Conservation (phyloP, 2,797 vertebrate genomes). For the Psittacula echo region DNA sequence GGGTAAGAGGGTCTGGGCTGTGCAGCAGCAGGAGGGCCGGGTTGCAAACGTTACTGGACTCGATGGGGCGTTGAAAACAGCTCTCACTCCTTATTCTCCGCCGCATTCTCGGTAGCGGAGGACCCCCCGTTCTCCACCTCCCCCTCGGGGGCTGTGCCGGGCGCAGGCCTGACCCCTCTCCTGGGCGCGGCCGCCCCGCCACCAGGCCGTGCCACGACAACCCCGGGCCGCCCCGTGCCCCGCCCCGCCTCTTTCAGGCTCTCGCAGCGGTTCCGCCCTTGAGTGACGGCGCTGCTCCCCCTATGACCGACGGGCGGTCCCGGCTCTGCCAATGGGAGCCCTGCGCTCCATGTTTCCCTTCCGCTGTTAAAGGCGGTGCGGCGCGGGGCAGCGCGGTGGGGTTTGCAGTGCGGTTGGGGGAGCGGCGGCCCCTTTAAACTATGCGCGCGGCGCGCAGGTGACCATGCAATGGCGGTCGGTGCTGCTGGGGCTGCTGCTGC, state of each 20-base stretch:
- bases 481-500: constrained; percentile 89
- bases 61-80: background rate
- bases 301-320: background rate
- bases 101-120: no score
- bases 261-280: background rate
- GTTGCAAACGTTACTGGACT: background rate
- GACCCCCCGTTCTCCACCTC: background rate
- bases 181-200: background rate
- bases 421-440: background rate
- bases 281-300: background rate
- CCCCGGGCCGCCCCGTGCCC: background rate
- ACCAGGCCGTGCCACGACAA: background rate
- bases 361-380: background rate
- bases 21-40: background rate
- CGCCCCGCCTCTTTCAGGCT: background rate
- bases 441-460: background rate
- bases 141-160: no score
- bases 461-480: constrained; percentile 86
- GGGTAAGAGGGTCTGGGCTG: background rate
- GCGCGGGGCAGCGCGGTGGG: background rate
- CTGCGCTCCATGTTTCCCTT: rapidly evolving
- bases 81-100: background rate
- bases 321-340: background rate
- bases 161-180: background rate
- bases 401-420: background rate